Evolutionary conservation across 2,797 vertebrate genomes (phyloP), one percentile per base, ranked within the genome.

Genomic region (Tarsius wallacei): DNA sequence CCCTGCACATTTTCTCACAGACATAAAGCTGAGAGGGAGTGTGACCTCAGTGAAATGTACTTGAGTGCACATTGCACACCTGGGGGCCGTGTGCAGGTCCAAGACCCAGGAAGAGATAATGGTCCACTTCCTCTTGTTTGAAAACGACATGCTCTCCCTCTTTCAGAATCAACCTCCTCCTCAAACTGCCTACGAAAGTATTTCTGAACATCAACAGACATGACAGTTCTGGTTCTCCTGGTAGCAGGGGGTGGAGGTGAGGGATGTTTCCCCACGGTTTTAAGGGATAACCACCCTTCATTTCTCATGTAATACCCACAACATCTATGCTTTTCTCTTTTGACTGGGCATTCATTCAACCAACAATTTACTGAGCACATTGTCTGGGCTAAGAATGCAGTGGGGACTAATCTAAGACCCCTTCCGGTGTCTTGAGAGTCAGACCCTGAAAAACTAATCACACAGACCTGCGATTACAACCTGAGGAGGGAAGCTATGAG

Each of bases 21-120:
- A 55, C 13, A 7, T 2, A 4, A 11, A 51, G 24, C 7, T 7
- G 11, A 53, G 1, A 4, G 19, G 2, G 4, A 33, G 22, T 21
- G 0, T 2, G 16, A 5, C 42, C 22, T 22, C 3, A 2, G 59
- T 11, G 71, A 71, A 8, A 22, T 3, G 21, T 0, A 36, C 49
- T 59, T 10, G 16, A 15, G 19, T 0, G 0, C 22, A 4, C 3
- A 4, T 13, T 19, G 5, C 61, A 53, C 36, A 33, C 2, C 1
- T 1, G n/a, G 26, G 22, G 61, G 26, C 55, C 3, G 11, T 19
- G 24, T 14, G 24, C 9, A 47, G 31, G 55, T 10, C 55, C 33
- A 1, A 24, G 64, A 14, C 21, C 53, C 13, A 13, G 64, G 33
- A 21, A n/a, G 57, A 31, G 36, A 36, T 8, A 12, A 0, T 12